Evolutionary conservation across 2,797 vertebrate species (phyloP).

Genomic region (Sparus aurata): DNA sequence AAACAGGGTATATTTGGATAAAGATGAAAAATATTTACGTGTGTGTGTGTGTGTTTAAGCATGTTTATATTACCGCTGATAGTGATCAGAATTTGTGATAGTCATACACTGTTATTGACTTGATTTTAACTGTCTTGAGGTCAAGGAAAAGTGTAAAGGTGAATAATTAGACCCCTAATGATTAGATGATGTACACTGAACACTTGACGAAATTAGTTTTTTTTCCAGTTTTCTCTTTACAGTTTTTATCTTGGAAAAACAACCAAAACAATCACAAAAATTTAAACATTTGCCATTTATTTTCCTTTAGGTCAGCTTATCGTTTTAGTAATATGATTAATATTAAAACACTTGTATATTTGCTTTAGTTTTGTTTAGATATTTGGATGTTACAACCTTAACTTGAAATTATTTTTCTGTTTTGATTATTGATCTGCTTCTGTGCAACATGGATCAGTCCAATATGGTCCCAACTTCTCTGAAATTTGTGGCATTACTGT

Average conservation of each 20-base stretch:
- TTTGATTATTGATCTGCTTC: background rate
- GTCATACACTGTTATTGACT: background rate
- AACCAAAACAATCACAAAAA: too few relatives aligned
- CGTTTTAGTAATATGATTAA: too few relatives aligned
- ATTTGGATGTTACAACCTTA: background rate
- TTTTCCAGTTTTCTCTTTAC: too few relatives aligned
- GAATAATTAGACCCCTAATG: background rate
- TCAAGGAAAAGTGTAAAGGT: background rate
- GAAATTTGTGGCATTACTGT: background rate
- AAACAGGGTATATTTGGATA: slow-evolving; percentile 46
- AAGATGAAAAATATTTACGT: slow-evolving; percentile 36
- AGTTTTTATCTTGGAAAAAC: too few relatives aligned
- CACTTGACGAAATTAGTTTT: too few relatives aligned
- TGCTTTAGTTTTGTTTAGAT: too few relatives aligned
- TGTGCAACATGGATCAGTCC: background rate
- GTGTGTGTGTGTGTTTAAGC: background rate
- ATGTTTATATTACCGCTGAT: background rate
- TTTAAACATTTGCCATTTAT: too few relatives aligned
- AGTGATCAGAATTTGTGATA: background rate
- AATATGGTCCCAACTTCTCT: background rate
- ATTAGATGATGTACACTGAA: too few relatives aligned
- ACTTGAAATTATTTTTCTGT: too few relatives aligned
- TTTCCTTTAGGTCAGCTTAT: too few relatives aligned
- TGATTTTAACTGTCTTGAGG: background rate
- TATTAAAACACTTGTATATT: too few relatives aligned